These are phyloP conservation scores for Isurus oxyrinchus DNA, from an alignment of 2,113 vertebrate genomes.

Conservation along the genomic window DNA sequence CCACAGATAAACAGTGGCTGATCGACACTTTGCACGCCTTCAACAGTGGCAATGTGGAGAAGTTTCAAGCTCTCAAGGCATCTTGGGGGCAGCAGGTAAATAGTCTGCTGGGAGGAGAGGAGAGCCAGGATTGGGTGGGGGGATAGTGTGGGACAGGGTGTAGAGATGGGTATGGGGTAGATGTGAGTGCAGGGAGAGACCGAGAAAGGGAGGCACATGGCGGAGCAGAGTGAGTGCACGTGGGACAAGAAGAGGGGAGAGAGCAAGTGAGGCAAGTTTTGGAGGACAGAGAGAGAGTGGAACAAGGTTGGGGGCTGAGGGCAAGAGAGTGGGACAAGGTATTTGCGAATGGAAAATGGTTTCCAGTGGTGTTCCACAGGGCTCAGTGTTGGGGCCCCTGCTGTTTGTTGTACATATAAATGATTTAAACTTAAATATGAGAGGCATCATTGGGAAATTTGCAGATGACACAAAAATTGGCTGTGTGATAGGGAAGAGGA, in stretches of 20 bases:
- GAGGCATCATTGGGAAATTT: too few relatives aligned
- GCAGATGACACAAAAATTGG: too few relatives aligned
- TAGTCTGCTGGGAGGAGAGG: neutral
- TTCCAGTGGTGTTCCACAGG: too few relatives aligned
- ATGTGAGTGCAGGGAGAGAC: neutral
- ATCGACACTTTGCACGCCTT: conserved; percentile 93
- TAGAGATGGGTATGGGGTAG: neutral
- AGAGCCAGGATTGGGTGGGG: rapidly evolving
- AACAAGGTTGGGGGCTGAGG: neutral
- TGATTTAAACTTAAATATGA: too few relatives aligned
- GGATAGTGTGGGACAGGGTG: neutral
- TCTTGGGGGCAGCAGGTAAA: conserved; percentile 93
- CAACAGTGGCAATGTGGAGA: conserved; percentile 89
- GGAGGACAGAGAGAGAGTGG: neutral
- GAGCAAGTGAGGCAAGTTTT: neutral
- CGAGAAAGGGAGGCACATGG: neutral
- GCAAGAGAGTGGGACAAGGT: neutral
- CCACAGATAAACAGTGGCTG: conserved; percentile 91
- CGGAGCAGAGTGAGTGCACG: neutral
- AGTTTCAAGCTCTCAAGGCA: conserved; percentile 79
- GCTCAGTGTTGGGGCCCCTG: too few relatives aligned
- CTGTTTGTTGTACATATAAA: too few relatives aligned
- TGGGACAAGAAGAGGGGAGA: neutral
- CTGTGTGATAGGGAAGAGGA: too few relatives aligned
- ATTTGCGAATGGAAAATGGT: too few relatives aligned